Base-by-base conservation (phyloP, 2,113 vertebrate genomes). In the Shinisaurus crocodilurus region DNA sequence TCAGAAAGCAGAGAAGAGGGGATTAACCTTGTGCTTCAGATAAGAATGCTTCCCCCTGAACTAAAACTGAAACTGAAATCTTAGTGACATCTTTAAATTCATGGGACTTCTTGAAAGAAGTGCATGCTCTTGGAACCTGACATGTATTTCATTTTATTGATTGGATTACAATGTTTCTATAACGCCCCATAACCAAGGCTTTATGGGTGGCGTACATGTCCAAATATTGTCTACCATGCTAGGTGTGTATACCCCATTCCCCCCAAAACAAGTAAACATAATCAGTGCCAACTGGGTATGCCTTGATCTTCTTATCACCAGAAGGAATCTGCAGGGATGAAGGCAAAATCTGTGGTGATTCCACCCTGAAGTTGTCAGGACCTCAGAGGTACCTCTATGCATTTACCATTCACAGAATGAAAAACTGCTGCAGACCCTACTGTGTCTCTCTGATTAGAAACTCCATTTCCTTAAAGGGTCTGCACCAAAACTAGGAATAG, bases 11-110 rank as follows among this genome's bases (percentile, higher is more conserved):
- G 86, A 16, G 1, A 6, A 65, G 7, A 72, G 12, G 23, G 25
- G 2, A 0, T 0, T 48, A 65, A 85, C 0, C 2, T 0, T 40
- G 1, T 0, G 0, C 87, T 70, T 0, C 34, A 70, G 40, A 74
- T 29, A 57, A 48, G 5, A 60, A 80, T 67, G 65, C 23, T 18
- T 3, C n/a, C 29, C 29, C 6, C 15, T 3, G 1, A 2, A 2
- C 25, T 69, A 34, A 34, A 18, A 32, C 29, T 84, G 32, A n/a
- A 69, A 69, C 16, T 69, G 27, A 69, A 85, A 27, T 88, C 5
- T 50, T 32, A 34, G 23, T 3, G 18, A 34, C 20, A 2, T 72
- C 54, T 65, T 27, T n/a, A 5, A n/a, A 88, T 69, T 48, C 60
- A 50, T 70, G 65, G 37, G 18, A 72, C 6, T 45, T 15, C 32